A percentile compares a stretch with the other conserved stretches of the same genome.
phyloP scores from a whole-genome alignment of 2,113 vertebrate genomes.

The Felis chaus region DNA sequence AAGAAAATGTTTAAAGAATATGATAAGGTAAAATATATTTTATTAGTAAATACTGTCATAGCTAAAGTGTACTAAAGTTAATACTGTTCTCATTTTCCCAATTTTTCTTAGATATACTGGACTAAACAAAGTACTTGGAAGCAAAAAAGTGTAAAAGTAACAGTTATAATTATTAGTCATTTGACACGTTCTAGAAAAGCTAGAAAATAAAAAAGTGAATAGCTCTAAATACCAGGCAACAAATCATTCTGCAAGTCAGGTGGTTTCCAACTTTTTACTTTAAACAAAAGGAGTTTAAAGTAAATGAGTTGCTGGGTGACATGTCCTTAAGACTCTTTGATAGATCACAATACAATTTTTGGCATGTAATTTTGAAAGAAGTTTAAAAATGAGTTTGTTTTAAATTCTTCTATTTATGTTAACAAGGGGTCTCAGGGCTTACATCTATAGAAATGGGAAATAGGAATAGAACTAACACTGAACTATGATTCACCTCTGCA shows the following conservation, averaged over 20 bases:
- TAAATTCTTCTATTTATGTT: background rate
- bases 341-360: background rate
- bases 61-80: background rate
- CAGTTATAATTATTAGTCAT: background rate
- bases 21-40: background rate
- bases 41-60: background rate
- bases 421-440: background rate
- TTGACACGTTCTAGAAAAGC: constrained; percentile 4
- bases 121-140: background rate
- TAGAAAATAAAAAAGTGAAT: constrained; percentile 17
- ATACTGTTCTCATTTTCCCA: background rate
- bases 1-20: constrained; percentile 12
- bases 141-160: background rate
- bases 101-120: background rate
- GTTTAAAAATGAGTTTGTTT: background rate
- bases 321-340: background rate
- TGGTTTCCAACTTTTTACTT: constrained; percentile 6
- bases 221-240: background rate
- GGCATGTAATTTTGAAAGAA: background rate
- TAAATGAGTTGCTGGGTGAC: background rate
- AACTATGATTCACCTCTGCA: background rate
- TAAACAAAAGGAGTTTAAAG: constrained; percentile 14
- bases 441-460: background rate
- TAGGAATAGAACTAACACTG: background rate
- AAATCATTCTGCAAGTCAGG: background rate